A percentile compares a stretch with the other conserved stretches of the same genome.
phyloP scores from a whole-genome alignment of 2,888 invertebrate genomes.

The Lysandra coridon region DNA sequence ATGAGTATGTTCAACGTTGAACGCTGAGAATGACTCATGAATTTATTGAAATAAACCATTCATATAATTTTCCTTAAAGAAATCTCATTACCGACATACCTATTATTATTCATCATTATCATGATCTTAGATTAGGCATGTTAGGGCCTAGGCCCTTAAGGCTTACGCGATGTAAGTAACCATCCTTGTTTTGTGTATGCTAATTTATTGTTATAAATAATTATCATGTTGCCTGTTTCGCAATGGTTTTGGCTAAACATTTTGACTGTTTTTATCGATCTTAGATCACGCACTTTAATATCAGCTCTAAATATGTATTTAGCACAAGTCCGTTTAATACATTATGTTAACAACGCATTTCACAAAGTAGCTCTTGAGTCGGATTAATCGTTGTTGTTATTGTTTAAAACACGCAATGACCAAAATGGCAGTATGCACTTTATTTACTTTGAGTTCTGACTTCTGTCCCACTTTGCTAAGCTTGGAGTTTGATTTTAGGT shows the following conservation, averaged over 20 bases:
- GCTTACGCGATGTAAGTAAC: no score
- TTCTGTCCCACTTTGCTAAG: neutral
- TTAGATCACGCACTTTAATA: neutral
- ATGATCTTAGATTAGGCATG: neutral
- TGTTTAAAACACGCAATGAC: neutral
- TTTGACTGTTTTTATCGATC: neutral
- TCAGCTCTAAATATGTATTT: neutral
- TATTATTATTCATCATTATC: neutral
- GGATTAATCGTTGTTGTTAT: neutral
- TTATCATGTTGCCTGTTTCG: neutral
- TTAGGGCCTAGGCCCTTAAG: no score
- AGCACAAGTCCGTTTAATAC: neutral
- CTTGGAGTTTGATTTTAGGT: neutral
- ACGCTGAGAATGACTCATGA: neutral
- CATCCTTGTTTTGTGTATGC: no score
- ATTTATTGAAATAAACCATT: neutral
- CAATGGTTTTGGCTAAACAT: neutral
- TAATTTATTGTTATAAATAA: no score
- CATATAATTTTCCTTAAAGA: slow-evolving; percentile 2
- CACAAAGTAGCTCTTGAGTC: neutral
- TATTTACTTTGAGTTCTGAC: no score
- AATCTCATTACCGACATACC: neutral
- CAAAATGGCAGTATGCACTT: neutral
- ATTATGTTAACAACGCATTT: neutral
- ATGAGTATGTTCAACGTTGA: neutral